Evolutionary conservation across 2,888 invertebrate genomes (phyloP).

Genomic region (Eucera pruinosa): DNA sequence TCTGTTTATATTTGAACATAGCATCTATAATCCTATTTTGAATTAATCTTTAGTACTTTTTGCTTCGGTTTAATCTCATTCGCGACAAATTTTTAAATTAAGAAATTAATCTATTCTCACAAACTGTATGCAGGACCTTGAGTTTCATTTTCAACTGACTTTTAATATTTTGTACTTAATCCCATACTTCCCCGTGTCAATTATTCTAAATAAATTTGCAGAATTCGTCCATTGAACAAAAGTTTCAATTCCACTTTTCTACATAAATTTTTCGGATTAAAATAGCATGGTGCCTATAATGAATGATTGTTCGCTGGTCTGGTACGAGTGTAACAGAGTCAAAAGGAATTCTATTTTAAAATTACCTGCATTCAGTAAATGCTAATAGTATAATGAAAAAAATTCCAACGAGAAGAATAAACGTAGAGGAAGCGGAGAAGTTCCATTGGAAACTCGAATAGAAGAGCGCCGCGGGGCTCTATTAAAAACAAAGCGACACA

Average conservation of each 20-base stretch:
- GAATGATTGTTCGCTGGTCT: neutral
- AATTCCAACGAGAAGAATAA: slow-evolving; percentile 11
- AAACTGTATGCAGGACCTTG: too few species aligned
- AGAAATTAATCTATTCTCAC: too few species aligned
- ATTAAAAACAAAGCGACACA: slow-evolving; percentile 15
- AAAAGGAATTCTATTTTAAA: neutral
- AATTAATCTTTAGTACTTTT: neutral
- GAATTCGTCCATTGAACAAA: too few species aligned
- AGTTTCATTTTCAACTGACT: too few species aligned
- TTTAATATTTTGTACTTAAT: too few species aligned
- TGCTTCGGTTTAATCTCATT: neutral
- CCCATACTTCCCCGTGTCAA: too few species aligned
- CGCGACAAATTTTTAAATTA: too few species aligned
- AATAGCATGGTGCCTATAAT: too few species aligned
- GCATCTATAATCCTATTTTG: too few species aligned
- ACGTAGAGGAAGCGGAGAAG: neutral
- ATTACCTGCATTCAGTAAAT: neutral
- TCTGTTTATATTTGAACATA: neutral
- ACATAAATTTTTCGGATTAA: too few species aligned
- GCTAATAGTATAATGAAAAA: neutral
- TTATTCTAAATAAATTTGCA: too few species aligned
- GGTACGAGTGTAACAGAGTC: neutral
- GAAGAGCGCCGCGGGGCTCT: neutral
- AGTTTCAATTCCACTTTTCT: too few species aligned
- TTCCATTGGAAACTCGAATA: slow-evolving; percentile 1